These are phyloP conservation scores for Gyps fulvus DNA, from an alignment of 2,113 vertebrate species.

Conservation along the genomic window DNA sequence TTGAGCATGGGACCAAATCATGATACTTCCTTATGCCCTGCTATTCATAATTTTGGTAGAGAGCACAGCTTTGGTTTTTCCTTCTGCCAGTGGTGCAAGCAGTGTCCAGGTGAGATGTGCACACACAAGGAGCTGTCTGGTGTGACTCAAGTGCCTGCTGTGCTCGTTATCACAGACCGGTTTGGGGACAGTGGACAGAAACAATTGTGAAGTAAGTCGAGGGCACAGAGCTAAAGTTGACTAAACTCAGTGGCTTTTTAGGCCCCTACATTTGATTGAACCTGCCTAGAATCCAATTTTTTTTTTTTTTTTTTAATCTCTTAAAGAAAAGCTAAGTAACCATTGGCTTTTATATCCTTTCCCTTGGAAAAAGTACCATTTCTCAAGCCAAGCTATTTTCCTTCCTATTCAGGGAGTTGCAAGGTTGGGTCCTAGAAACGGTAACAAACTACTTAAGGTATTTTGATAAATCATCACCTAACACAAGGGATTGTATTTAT, in stretches of 20 bases:
- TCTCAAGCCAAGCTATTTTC: neutral
- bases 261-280: neutral
- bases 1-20: neutral
- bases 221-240: neutral
- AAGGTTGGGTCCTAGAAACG: neutral
- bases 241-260: rapidly evolving
- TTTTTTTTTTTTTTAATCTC: neutral
- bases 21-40: neutral
- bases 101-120: rapidly evolving
- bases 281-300: neutral
- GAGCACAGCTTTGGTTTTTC: neutral
- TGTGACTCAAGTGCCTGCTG: neutral
- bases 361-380: neutral
- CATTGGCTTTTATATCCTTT: neutral
- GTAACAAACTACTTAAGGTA: neutral
- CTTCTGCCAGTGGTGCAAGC: neutral
- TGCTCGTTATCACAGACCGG: neutral
- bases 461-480: neutral
- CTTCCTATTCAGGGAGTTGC: neutral
- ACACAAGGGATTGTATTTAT: neutral
- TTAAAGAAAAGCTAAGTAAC: neutral
- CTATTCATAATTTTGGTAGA: rapidly evolving
- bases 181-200: neutral
- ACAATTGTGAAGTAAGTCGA: neutral
- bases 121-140: rapidly evolving